Evolutionary conservation across 2,113 vertebrate species (phyloP), one percentile per base, ranked within the genome.

Genomic region (Toxotes jaculatrix): DNA sequence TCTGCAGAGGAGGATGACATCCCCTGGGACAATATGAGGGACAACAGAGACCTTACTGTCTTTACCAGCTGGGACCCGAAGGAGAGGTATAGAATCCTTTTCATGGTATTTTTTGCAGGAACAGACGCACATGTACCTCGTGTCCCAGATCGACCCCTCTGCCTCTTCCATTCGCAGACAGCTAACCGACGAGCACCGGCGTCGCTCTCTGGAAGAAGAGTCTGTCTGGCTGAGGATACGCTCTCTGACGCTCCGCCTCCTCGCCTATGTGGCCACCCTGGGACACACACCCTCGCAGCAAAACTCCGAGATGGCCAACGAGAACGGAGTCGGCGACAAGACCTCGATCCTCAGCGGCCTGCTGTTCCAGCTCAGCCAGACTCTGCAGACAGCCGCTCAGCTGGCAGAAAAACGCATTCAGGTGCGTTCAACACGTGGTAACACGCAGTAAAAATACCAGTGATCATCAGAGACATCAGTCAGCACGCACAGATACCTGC

Each of bases 1-100:
- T 97, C 88, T 90, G 96, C 97, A 38, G 98, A 99, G 85, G 98
- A 99, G 76, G 98, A 99, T 36, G 98, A 99, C 92, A 97, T 99
- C 95, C 97, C 96, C 1, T 99, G 98, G 98, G 96, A 97, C 51
- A 96, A 91, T 42, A 88, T 99, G 89, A 95, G 96, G 83, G 98
- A 99, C 92, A 99, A 99, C 93, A 92, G 98, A 86, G 98, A 99
- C 91, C 95, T 99, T 31, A 97, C 97, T 0, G 98, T 99, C 68
- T 95, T 98, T 49, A 97, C 97, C 80, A 96, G 93, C 93, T 99
- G 98, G 98, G 96, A 98, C 91, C 97, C 97, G 34, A 97, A 96
- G 77, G 97, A 97, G 61, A 95, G 96, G 98, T 97, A 91, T 0
- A 7, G 13, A 21, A 1, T 17, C 0, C 4, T 3, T 12, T 17